Evolutionary conservation across 53 echinoderm and acorn worm species (phyloP).

Genomic region (Glandiceps talaboti): DNA sequence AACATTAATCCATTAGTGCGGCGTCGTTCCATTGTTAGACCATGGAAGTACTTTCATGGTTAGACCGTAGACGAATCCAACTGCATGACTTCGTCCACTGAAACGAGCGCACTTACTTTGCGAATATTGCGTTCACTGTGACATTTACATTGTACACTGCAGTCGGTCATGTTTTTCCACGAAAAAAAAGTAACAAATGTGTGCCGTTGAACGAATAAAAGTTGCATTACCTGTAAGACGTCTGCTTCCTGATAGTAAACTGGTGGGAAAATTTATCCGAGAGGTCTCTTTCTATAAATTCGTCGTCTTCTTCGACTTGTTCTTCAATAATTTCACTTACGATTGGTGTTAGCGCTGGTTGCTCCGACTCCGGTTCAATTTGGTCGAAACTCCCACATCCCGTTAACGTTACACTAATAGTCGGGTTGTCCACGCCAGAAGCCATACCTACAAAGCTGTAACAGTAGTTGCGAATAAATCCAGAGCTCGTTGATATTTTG

Average conservation of each 20-base stretch:
- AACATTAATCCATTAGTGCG: no score
- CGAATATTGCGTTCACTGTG: no score
- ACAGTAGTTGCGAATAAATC: background rate
- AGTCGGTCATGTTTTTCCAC: no score
- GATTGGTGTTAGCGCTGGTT: background rate
- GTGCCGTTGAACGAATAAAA: no score
- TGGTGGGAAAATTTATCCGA: slow-evolving; percentile 78
- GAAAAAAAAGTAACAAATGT: no score
- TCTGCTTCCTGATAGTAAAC: slow-evolving; percentile 98
- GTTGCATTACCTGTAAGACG: slow-evolving; percentile 75
- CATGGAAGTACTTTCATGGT: no score
- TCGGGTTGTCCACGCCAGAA: background rate
- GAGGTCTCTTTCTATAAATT: background rate
- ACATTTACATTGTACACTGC: no score
- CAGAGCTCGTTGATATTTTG: no score
- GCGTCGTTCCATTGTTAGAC: no score
- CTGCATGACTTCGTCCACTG: no score
- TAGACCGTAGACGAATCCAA: no score
- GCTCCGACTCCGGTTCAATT: background rate
- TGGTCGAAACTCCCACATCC: background rate
- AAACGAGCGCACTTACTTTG: no score
- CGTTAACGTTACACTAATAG: background rate
- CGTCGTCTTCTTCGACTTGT: background rate
- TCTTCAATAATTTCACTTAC: background rate
- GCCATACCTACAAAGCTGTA: background rate